Percentiles rank a stretch among this genome's conserved stretches.
These are phyloP conservation scores for Netelia virgata DNA, from an alignment of 2,888 invertebrate genomes.

Conservation along the genomic window DNA sequence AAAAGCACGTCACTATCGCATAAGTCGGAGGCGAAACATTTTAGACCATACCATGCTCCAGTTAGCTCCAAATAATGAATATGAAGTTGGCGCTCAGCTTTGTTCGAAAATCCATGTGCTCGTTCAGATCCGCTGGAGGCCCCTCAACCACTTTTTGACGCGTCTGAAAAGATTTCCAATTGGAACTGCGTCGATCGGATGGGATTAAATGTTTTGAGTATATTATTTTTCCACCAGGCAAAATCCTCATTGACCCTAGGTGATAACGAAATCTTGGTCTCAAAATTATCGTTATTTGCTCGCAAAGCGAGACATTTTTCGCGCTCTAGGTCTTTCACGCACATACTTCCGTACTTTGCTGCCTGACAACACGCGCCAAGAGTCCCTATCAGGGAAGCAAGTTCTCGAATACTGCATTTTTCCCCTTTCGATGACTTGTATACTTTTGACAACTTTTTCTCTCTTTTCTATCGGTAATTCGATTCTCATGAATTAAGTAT, in stretches of 20 bases:
- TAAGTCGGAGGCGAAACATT: constrained; percentile 42
- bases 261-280: constrained; percentile 22
- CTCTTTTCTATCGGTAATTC: constrained; percentile 52
- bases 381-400: constrained; percentile 51
- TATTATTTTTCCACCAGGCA: constrained; percentile 34
- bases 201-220: constrained; percentile 7
- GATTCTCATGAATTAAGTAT: constrained; percentile 45
- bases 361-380: constrained; percentile 60
- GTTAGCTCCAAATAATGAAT: constrained; percentile 43
- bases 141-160: constrained; percentile 58
- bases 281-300: constrained; percentile 37
- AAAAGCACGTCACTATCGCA: constrained; percentile 39
- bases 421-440: constrained; percentile 27
- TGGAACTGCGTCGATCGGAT: constrained; percentile 18
- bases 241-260: no score
- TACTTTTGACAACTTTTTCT: background rate
- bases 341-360: constrained; percentile 54
- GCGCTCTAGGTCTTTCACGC: constrained; percentile 50
- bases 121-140: constrained; percentile 47
- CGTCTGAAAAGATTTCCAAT: constrained; percentile 64
- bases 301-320: constrained; percentile 50
- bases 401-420: constrained; percentile 55
- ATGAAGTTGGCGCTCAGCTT: constrained; percentile 6
- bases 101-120: constrained; percentile 58
- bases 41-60: constrained; percentile 33